phyloP scores from a whole-genome alignment of 2,888 invertebrate genomes.

The Papilio protenor region DNA sequence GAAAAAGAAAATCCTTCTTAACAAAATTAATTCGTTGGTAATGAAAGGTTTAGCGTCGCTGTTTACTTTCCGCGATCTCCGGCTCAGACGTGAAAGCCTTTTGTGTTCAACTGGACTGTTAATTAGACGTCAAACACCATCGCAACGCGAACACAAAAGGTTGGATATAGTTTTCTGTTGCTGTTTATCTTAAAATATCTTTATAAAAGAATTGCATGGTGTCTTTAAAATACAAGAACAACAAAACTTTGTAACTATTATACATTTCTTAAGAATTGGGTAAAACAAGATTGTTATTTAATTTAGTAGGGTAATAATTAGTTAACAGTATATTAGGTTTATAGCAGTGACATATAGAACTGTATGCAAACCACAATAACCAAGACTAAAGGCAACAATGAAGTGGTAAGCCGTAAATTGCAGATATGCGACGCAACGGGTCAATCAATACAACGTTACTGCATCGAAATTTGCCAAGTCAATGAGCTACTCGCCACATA shows the following conservation, averaged over 20 bases:
- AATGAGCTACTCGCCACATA: not conserved
- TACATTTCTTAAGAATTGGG: too few relatives aligned
- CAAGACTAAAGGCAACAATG: constrained; percentile 10
- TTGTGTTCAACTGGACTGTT: constrained; percentile 23
- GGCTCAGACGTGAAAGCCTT: constrained; percentile 24
- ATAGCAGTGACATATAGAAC: not conserved
- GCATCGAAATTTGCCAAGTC: constrained; percentile 21
- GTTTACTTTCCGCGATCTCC: constrained; percentile 16
- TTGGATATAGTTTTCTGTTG: not conserved
- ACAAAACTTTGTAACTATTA: not conserved
- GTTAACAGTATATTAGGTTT: not conserved
- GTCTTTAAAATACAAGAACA: not conserved
- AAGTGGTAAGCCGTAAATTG: constrained; percentile 14
- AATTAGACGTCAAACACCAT: constrained; percentile 29
- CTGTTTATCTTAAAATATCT: not conserved
- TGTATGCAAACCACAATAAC: constrained; percentile 6
- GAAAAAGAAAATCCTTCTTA: constrained; percentile 17
- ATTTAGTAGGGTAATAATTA: not conserved
- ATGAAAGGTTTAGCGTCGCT: constrained; percentile 1
- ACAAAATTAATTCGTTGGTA: constrained; percentile 28
- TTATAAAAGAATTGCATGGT: not conserved
- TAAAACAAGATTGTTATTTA: not conserved
- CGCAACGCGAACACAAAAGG: not conserved
- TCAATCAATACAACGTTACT: constrained; percentile 19
- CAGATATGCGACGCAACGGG: constrained; percentile 10